These are phyloP conservation scores for Pogonomyrmex barbatus DNA, from an alignment of 1,140 invertebrate species.

Conservation along the genomic window DNA sequence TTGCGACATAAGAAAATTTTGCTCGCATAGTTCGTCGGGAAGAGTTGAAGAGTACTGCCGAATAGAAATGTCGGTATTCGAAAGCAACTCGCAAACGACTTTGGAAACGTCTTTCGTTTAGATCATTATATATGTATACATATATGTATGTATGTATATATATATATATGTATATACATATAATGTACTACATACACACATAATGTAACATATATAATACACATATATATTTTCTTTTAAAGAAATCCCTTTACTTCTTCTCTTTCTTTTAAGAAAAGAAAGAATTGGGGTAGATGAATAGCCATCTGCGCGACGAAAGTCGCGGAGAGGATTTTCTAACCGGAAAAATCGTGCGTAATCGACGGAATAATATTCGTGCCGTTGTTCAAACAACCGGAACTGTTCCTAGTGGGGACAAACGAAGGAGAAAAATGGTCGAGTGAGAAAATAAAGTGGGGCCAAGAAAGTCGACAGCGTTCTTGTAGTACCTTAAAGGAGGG, in stretches of 20 bases:
- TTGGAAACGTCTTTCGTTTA: conserved; percentile 17
- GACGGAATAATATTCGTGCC: conserved; percentile 51
- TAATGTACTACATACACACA: too few relatives aligned
- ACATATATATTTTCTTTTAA: too few relatives aligned
- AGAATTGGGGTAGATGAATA: not conserved
- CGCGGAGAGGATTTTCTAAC: conserved; percentile 24
- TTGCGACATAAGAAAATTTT: conserved; percentile 30
- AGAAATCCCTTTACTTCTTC: too few relatives aligned
- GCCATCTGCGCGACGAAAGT: conserved; percentile 42
- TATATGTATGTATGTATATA: not conserved
- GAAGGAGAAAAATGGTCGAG: conserved; percentile 45
- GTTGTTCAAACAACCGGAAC: conserved; percentile 46
- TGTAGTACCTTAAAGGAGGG: not conserved
- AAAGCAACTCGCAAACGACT: conserved; percentile 3
- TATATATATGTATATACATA: too few relatives aligned
- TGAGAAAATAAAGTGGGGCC: conserved; percentile 32
- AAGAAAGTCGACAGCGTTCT: not conserved
- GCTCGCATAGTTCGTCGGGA: conserved; percentile 10
- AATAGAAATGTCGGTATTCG: not conserved
- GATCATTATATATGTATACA: not conserved
- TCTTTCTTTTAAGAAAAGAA: too few relatives aligned
- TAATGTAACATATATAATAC: too few relatives aligned
- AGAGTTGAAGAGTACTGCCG: not conserved
- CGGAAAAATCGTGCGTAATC: conserved; percentile 47
- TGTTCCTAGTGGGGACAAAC: not conserved